Evolutionary conservation across 2,797 vertebrate genomes (phyloP).

Genomic region (Capromys pilorides): DNA sequence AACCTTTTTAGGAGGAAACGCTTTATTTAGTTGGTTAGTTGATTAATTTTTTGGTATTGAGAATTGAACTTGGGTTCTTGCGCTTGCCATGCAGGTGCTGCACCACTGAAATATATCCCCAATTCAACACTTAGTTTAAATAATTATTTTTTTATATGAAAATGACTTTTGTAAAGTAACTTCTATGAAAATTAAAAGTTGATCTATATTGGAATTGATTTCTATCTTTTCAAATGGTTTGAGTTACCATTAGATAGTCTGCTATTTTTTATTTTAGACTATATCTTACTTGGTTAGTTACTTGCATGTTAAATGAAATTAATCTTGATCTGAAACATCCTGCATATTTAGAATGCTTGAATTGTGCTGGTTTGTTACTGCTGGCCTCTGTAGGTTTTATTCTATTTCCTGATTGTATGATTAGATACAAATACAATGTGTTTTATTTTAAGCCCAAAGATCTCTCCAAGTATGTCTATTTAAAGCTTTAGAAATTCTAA

Average conservation of each 20-base stretch:
- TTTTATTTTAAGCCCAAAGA: slow-evolving; percentile 72
- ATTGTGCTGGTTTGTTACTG: slow-evolving; percentile 49
- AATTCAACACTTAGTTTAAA: not conserved
- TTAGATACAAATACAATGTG: slow-evolving; percentile 64
- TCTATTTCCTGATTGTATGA: slow-evolving; percentile 65
- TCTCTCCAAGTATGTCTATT: slow-evolving; percentile 67
- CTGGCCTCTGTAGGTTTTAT: slow-evolving; percentile 63
- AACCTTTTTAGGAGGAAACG: slow-evolving; percentile 41
- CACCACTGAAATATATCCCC: too few relatives aligned
- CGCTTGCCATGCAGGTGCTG: too few relatives aligned
- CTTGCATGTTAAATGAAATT: slow-evolving; percentile 64
- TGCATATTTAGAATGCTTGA: slow-evolving; percentile 50
- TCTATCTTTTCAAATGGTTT: slow-evolving; percentile 27
- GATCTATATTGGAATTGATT: slow-evolving; percentile 15
- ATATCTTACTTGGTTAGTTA: slow-evolving; percentile 57
- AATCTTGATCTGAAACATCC: slow-evolving; percentile 54
- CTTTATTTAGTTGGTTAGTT: not conserved
- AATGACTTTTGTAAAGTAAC: slow-evolving; percentile 40
- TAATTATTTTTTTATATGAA: slow-evolving; percentile 23
- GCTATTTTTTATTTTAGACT: slow-evolving; percentile 60
- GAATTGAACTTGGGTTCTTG: too few relatives aligned
- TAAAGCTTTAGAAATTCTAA: slow-evolving; percentile 68
- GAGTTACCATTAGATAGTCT: slow-evolving; percentile 52
- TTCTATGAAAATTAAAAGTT: slow-evolving; percentile 39
- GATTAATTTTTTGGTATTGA: too few relatives aligned